Evolutionary conservation across 2,888 invertebrate genomes (phyloP).

Genomic region (Yponomeuta malinellus): DNA sequence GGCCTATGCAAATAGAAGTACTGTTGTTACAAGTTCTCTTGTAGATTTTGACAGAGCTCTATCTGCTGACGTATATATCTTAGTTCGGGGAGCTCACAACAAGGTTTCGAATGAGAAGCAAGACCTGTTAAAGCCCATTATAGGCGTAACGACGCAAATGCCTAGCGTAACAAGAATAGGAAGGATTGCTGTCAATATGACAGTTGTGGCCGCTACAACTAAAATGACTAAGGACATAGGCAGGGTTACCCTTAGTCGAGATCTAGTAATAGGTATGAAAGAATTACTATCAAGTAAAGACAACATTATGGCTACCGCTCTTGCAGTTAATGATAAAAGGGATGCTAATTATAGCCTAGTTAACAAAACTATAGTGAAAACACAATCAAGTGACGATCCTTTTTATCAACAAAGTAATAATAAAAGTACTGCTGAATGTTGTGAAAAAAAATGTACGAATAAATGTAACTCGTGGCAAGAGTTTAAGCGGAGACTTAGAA

Average conservation of each 20-base stretch:
- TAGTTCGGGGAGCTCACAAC: neutral
- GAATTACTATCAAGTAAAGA: conserved; percentile 32
- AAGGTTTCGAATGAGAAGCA: neutral
- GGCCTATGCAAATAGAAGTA: too few relatives aligned
- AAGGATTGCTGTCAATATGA: neutral
- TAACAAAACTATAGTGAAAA: neutral
- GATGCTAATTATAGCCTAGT: conserved; percentile 9
- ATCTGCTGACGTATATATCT: neutral
- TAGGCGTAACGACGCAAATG: neutral
- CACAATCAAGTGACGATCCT: neutral
- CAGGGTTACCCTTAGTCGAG: conserved; percentile 34
- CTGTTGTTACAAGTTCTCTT: neutral
- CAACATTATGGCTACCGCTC: conserved; percentile 28
- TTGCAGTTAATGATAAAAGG: conserved; percentile 15
- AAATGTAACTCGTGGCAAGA: conserved; percentile 35
- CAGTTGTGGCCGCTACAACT: neutral
- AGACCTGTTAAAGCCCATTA: neutral
- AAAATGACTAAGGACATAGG: conserved; percentile 22
- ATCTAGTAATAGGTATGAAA: conserved; percentile 43
- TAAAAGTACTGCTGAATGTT: conserved; percentile 14
- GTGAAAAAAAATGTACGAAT: neutral
- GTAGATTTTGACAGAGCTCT: neutral
- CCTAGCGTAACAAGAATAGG: neutral
- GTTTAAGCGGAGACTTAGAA: conserved; percentile 43
- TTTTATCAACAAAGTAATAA: neutral